phyloP scores from a whole-genome alignment of 2,888 invertebrate species.

The Drosophila koepferae region DNA sequence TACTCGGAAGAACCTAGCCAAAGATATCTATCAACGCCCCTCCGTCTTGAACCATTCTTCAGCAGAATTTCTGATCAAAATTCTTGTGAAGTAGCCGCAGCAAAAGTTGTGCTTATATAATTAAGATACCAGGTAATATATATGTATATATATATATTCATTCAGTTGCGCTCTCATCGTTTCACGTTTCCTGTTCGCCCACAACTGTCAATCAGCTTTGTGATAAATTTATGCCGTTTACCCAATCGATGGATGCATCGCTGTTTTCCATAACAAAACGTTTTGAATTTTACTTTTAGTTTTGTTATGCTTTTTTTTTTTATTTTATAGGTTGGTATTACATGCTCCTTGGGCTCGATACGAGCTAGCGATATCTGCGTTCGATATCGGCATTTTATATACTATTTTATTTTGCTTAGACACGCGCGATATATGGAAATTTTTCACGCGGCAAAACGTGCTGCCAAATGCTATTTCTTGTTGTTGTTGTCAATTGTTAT shows the following conservation, averaged over 20 bases:
- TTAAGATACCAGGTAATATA: neutral
- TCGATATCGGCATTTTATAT: conserved; percentile 47
- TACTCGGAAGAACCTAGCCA: neutral
- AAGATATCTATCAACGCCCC: neutral
- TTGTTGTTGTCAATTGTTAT: conserved; percentile 9
- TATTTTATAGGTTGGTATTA: conserved; percentile 27
- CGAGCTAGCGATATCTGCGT: conserved; percentile 47
- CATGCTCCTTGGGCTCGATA: conserved; percentile 55
- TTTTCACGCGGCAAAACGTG: conserved; percentile 61
- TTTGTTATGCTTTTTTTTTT: neutral
- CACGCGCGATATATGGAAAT: conserved; percentile 66
- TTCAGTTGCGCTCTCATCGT: conserved; percentile 5
- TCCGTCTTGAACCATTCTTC: neutral
- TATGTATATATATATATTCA: neutral
- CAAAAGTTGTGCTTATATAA: neutral
- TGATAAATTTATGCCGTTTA: conserved; percentile 68
- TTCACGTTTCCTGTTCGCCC: conserved; percentile 64
- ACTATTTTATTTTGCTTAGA: conserved; percentile 51
- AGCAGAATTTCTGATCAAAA: conserved; percentile 2
- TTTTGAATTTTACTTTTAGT: conserved; percentile 33
- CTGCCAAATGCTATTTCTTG: conserved; percentile 31
- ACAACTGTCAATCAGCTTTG: conserved; percentile 72
- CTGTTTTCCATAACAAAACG: conserved; percentile 42
- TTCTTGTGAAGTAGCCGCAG: conserved; percentile 3
- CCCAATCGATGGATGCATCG: conserved; percentile 58